phyloP scores from a whole-genome alignment of 1,140 invertebrate species.

The Centruroides vittatus region DNA sequence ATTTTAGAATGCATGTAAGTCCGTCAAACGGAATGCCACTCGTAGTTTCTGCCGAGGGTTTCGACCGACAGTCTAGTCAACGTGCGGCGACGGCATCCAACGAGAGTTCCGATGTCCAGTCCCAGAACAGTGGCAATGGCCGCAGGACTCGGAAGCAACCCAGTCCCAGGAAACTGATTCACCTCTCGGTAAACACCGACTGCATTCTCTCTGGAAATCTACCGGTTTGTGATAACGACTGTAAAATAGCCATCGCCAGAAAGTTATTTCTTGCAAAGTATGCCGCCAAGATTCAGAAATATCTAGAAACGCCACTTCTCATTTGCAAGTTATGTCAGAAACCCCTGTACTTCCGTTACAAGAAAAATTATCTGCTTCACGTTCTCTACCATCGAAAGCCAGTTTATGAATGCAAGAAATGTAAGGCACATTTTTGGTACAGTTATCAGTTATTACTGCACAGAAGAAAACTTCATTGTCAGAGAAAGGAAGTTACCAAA shows the following conservation, averaged over 20 bases:
- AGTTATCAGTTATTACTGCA: constrained; percentile 16
- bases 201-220: neutral
- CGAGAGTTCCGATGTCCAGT: neutral
- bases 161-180: constrained; percentile 33
- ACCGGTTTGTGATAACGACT: neutral
- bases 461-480: constrained; percentile 6
- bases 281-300: constrained; percentile 9
- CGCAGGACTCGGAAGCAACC: constrained; percentile 32
- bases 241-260: neutral
- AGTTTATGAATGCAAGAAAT: constrained; percentile 10
- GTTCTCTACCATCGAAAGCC: constrained; percentile 6
- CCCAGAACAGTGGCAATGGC: neutral
- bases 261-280: constrained; percentile 14
- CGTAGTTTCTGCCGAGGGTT: neutral
- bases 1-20: constrained; percentile 3
- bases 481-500: neutral
- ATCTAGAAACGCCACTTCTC: constrained; percentile 11
- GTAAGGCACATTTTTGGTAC: constrained; percentile 12
- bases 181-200: neutral
- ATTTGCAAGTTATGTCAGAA: constrained; percentile 11
- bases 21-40: neutral
- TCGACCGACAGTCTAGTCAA: neutral
- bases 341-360: constrained; percentile 15
- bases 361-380: constrained; percentile 14
- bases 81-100: neutral